Evolutionary conservation across 1,140 invertebrate species (phyloP).

Genomic region (Cydia amplana): DNA sequence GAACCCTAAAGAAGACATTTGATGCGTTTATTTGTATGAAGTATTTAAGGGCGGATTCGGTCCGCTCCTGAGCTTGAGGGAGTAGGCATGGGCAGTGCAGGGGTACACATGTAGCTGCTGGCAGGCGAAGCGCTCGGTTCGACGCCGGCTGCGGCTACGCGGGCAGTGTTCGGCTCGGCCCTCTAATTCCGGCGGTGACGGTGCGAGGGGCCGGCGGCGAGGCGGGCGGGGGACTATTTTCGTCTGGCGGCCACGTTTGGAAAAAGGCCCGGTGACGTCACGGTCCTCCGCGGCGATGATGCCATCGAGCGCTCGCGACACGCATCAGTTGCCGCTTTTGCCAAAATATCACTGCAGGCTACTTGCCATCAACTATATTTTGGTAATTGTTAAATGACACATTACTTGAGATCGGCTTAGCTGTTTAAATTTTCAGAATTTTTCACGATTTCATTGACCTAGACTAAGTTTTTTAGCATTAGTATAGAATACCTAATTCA

Average conservation of each 20-base stretch:
- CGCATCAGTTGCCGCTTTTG: constrained; percentile 64
- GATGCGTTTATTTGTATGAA: too few species aligned
- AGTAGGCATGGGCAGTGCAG: neutral
- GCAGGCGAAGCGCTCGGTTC: constrained; percentile 40
- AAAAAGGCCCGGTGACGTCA: constrained; percentile 78
- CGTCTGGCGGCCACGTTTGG: constrained; percentile 79
- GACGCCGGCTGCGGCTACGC: constrained; percentile 36
- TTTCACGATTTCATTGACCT: neutral
- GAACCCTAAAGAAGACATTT: too few species aligned
- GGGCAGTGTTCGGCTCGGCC: constrained; percentile 42
- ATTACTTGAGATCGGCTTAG: constrained; percentile 32
- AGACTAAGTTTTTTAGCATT: neutral
- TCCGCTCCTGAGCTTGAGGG: neutral
- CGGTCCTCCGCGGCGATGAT: constrained; percentile 75
- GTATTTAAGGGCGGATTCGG: too few species aligned
- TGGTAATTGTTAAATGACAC: constrained; percentile 63
- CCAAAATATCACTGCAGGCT: constrained; percentile 73
- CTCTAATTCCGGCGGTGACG: constrained; percentile 76
- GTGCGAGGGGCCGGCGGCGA: constrained; percentile 64
- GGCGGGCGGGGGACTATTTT: constrained; percentile 71
- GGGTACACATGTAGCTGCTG: constrained; percentile 29
- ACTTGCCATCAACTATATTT: constrained; percentile 73
- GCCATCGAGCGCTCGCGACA: constrained; percentile 73
- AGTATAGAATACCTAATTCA: too few species aligned
- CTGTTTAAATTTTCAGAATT: neutral